Conservation (phyloP, 2,113 vertebrate species). For the Actenoides lindsayi region DNA sequence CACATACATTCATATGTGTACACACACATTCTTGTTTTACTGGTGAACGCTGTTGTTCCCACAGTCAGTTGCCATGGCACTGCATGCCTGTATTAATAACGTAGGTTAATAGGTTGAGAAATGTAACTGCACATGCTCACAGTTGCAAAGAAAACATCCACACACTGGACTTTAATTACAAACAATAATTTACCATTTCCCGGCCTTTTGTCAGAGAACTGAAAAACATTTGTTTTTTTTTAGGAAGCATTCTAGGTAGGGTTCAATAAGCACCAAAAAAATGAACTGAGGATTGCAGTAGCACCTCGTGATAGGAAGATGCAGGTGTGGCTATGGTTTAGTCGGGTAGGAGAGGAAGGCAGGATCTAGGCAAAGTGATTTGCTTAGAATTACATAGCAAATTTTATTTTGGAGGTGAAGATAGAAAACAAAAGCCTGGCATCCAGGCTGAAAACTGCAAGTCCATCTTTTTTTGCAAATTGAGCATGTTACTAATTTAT, state of each 20-base stretch:
- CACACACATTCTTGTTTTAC: neutral
- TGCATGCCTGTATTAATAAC: neutral
- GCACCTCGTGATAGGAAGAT: neutral
- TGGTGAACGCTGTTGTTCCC: neutral
- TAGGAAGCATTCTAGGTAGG: neutral
- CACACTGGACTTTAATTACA: neutral
- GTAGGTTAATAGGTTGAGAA: neutral
- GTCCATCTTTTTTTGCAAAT: neutral
- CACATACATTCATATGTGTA: neutral
- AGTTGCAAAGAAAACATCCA: neutral
- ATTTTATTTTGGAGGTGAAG: neutral
- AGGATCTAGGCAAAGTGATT: neutral
- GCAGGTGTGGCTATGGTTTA: neutral
- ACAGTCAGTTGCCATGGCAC: conserved; percentile 22
- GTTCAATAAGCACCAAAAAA: neutral
- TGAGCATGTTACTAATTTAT: neutral
- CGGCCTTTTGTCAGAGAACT: neutral
- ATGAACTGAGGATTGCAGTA: neutral
- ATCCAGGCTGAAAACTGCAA: neutral
- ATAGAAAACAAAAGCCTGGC: neutral
- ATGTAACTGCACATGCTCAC: neutral
- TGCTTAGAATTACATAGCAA: neutral
- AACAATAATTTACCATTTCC: neutral
- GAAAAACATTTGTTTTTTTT: neutral
- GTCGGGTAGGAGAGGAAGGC: neutral